Percentiles rank a stretch among this genome's conserved stretches.
phyloP scores from a whole-genome alignment of 2,888 invertebrate species.

The Falcaria lacertinaria region DNA sequence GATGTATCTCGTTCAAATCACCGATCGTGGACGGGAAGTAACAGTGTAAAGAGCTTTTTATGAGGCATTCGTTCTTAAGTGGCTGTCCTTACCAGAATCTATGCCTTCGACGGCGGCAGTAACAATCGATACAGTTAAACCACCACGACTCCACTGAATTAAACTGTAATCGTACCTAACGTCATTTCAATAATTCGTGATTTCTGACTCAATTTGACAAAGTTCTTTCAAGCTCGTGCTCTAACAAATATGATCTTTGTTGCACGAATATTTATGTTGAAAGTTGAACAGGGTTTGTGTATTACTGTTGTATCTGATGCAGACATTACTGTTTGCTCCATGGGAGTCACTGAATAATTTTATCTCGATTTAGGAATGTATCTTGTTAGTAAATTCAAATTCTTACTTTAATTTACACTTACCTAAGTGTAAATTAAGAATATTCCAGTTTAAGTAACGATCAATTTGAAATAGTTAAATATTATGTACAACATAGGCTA shows the following conservation, averaged over 20 bases:
- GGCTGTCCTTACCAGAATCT: conserved; percentile 2
- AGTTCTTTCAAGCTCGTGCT: conserved; percentile 11
- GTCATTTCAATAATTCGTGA: conserved; percentile 58
- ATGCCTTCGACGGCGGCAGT: conserved; percentile 3
- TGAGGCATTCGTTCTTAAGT: conserved; percentile 1
- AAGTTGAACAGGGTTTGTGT: not conserved
- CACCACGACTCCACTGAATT: conserved; percentile 47
- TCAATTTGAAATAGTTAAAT: no score
- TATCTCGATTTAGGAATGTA: no score
- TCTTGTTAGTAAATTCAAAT: no score
- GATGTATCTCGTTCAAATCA: not conserved
- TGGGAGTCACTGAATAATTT: no score
- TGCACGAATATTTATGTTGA: not conserved
- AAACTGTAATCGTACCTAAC: conserved; percentile 41
- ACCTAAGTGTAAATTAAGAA: no score
- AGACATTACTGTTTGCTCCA: conserved; percentile 4
- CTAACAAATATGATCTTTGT: conserved; percentile 1
- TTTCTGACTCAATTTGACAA: conserved; percentile 32
- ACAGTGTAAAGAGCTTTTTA: conserved; percentile 1
- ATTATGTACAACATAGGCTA: no score
- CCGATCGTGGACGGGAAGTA: conserved; percentile 2
- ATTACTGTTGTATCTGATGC: not conserved
- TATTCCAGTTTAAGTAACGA: no score
- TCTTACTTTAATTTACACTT: no score
- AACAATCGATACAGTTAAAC: conserved; percentile 52